Percentiles rank a stretch among this genome's conserved stretches.
Conservation (phyloP, 2,888 invertebrate species). For the Euplagia quadripunctaria region DNA sequence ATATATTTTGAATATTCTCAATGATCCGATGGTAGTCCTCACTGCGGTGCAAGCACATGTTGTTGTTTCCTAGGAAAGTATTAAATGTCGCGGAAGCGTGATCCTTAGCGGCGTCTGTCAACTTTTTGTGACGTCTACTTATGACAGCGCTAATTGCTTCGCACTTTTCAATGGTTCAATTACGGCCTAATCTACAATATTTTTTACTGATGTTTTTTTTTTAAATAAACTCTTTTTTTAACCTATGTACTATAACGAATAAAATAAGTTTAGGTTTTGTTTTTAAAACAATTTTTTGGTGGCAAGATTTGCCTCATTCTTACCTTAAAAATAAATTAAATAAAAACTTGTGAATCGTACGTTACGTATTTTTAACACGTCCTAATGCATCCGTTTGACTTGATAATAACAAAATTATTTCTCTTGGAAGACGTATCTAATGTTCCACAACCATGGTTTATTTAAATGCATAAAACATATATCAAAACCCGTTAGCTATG, state of each 20-base stretch:
- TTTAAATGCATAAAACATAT: constrained; percentile 40
- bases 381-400: neutral
- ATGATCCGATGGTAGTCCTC: constrained; percentile 11
- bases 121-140: constrained; percentile 58
- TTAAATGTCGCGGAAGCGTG: constrained; percentile 75
- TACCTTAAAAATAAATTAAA: neutral
- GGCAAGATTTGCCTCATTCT: neutral
- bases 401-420: constrained; percentile 18
- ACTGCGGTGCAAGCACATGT: constrained; percentile 65
- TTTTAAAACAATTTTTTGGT: neutral
- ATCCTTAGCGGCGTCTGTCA: constrained; percentile 69
- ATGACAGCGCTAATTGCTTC: constrained; percentile 74
- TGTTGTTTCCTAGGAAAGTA: constrained; percentile 56
- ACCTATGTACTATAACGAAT: neutral
- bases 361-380: no score
- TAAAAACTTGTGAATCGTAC: neutral
- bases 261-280: neutral
- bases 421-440: constrained; percentile 10
- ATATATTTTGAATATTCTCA: neutral
- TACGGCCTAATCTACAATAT: constrained; percentile 4
- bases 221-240: no score
- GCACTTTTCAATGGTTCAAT: constrained; percentile 46
- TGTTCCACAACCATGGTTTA: constrained; percentile 40
- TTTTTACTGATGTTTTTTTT: neutral
- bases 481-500: constrained; percentile 38